These are phyloP conservation scores for Micromesistius poutassou DNA, from an alignment of 2,797 vertebrate genomes.

Conservation along the genomic window DNA sequence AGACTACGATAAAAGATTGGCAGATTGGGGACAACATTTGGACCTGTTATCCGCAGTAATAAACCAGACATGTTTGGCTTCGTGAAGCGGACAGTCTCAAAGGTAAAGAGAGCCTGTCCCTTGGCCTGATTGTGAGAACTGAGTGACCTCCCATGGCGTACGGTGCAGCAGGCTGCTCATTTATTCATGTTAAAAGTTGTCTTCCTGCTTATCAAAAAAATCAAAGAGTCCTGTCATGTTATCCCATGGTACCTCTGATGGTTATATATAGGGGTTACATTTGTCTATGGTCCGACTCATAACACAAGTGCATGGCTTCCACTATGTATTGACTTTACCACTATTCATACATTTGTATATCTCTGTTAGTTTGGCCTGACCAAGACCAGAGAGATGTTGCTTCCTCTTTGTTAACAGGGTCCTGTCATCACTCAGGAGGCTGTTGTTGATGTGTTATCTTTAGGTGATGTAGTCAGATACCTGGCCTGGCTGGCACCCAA, in stretches of 20 bases:
- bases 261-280: neutral
- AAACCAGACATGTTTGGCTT: constrained; percentile 15
- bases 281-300: neutral
- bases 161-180: neutral
- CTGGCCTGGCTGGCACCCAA: constrained; percentile 22
- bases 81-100: constrained; percentile 50
- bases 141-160: constrained; percentile 16
- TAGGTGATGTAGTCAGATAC: constrained; percentile 31
- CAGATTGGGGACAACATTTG: neutral
- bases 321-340: constrained; percentile 20
- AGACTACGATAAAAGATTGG: neutral
- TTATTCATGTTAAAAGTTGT: neutral
- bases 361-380: constrained; percentile 45
- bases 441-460: constrained; percentile 59
- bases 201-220: neutral
- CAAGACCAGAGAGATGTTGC: constrained; percentile 15
- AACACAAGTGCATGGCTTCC: neutral
- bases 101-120: constrained; percentile 48
- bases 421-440: constrained; percentile 60
- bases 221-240: neutral
- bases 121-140: neutral
- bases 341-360: constrained; percentile 53
- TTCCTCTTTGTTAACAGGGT: constrained; percentile 49
- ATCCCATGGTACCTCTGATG: neutral
- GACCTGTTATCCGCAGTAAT: constrained; percentile 26